Evolutionary conservation across 2,797 vertebrate species (phyloP), one percentile per base, ranked within the genome.

Genomic region (Salmo trutta): DNA sequence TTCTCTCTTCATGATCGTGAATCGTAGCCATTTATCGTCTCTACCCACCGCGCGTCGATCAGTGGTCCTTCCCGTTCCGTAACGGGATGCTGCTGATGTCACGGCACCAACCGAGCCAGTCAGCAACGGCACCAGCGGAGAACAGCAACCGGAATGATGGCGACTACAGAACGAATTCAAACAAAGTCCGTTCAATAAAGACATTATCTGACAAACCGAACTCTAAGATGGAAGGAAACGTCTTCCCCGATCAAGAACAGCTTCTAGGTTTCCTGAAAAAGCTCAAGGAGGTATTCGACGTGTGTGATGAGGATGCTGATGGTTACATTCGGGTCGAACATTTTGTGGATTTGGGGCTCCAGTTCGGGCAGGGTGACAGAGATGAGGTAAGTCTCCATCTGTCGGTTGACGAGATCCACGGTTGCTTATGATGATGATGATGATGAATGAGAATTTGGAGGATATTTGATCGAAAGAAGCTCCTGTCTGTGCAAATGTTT

Each of bases 221-320:
- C 64, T 3, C 54, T 1, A 76, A 54, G 3, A 96, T 96, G 95
- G 95, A 96, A 73, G 86, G 84, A 47, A 82, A 54, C 5, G 75
- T 52, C 15, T 89, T 90, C n/a, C 90, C 91, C 15, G 92, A 94
- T 54, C 92, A 89, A 3, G 90, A 91, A 69, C 92, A 92, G 82
- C 91, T 95, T 47, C 56, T 95, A 84, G 90, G 86, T 6, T 89
- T 92, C 53, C 82, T 94, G 80, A 89, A 87, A 85, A 93, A 88
- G 81, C 93, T 96, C 7, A 94, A 93, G 86, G 93, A 96, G 92
- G 95, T 96, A 53, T 96, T 96, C 87, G 96, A 96, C 64, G 95
- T 94, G 27, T 96, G 95, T 80, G 95, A 95, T 75, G 94, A 95
- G 81, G 94, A 96, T 81, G 93, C 93, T 4, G 95, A 95, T 83